These are phyloP conservation scores for Drosophila santomea DNA, from an alignment of 1,140 invertebrate genomes.

Conservation along the genomic window DNA sequence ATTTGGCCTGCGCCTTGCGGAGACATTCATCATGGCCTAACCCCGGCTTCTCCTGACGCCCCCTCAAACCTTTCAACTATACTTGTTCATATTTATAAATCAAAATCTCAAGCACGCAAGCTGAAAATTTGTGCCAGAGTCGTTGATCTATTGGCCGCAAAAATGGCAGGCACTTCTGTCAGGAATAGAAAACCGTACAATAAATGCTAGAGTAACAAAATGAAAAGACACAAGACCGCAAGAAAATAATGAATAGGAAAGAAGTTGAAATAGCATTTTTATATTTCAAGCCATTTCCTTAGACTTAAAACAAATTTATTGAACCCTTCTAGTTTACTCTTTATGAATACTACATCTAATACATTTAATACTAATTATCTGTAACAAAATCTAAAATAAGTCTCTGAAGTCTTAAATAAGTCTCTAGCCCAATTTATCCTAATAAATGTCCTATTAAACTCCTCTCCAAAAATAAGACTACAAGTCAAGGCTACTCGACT, in stretches of 20 bases:
- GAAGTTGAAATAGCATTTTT: not conserved
- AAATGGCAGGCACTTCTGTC: constrained; percentile 52
- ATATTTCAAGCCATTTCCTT: too few relatives aligned
- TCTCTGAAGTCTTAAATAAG: too few relatives aligned
- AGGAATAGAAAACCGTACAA: constrained; percentile 39
- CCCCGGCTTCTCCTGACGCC: constrained; percentile 9
- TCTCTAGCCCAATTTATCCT: too few relatives aligned
- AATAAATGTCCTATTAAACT: not conserved
- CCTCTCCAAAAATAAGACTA: not conserved
- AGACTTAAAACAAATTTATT: too few relatives aligned
- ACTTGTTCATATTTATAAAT: constrained; percentile 77
- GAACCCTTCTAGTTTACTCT: too few relatives aligned
- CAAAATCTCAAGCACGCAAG: constrained; percentile 76
- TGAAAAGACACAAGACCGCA: not conserved
- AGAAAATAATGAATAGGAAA: constrained; percentile 1
- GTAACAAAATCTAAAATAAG: too few relatives aligned
- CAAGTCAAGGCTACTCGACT: not conserved
- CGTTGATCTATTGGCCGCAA: constrained; percentile 67
- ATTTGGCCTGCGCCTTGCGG: constrained; percentile 63
- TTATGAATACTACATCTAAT: too few relatives aligned
- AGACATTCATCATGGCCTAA: constrained; percentile 66
- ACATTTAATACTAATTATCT: too few relatives aligned
- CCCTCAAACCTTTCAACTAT: constrained; percentile 62
- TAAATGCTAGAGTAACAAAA: constrained; percentile 26
- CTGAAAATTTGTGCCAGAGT: constrained; percentile 43